Evolutionary conservation across 2,113 vertebrate species (phyloP), one percentile per base, ranked within the genome.

Genomic region (Nothobranchius kuhntae): DNA sequence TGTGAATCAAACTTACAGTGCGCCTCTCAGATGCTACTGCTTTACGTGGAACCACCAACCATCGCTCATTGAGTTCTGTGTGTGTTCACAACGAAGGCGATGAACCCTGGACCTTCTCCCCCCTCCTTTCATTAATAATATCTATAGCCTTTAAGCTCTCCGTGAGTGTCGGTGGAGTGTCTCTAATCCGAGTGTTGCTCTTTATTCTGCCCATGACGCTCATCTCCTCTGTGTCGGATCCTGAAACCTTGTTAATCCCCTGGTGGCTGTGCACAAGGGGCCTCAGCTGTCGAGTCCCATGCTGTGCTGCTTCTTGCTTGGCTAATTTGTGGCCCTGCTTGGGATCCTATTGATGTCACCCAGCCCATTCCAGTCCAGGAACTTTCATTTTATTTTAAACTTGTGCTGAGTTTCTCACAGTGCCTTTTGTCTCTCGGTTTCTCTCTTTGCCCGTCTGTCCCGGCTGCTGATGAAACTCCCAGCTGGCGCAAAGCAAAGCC

Each of bases 291-390:
- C 80, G 47, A 70, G 77, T 89, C 82, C 73, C 84, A 77, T 86
- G 84, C 79, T 73, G 83, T 3, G 68, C 53, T 9, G 80, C 75
- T 76, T 71, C 77, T 77, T 55, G 68, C 82, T 74, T 61, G n/a
- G 68, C 65, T 91, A 84, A 90, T 90, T 87, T 91, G 84, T 67
- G 78, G 75, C 72, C 85, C 83, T 88, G 85, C 82, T 86, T 86
- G 78, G 80, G 83, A 84, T 86, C 86, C 85, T 75, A 75, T 85
- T 88, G 77, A 85, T 86, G 87, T 84, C 81, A 82, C 75, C 76
- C 71, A 38, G 65, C 61, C 52, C 66, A 21, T 62, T 81, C 78
- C 61, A 60, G 52, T 61, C 74, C 81, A 87, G 86, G 74, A 84
- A 84, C 77, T 84, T 83, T 76, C 68, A 2, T 44, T 44, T 58